Evolutionary conservation across 2,888 invertebrate species (phyloP).

Genomic region (Apotomis capreana): DNA sequence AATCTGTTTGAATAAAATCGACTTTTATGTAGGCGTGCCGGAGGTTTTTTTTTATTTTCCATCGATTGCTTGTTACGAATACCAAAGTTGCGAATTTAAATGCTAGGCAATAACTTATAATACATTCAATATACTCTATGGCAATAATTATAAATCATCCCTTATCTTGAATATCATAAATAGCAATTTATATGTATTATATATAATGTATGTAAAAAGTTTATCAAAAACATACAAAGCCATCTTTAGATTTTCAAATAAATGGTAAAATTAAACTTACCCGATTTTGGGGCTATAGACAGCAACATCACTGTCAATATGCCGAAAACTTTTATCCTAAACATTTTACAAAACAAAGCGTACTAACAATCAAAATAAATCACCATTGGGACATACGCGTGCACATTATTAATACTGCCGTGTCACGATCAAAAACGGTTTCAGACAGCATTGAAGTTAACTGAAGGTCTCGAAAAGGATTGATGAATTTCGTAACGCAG

Average conservation of each 20-base stretch:
- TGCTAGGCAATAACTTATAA: too few relatives aligned
- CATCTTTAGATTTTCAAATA: background rate
- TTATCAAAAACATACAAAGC: background rate
- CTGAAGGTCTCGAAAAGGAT: slow-evolving; percentile 67
- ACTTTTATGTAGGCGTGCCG: too few relatives aligned
- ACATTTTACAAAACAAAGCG: slow-evolving; percentile 60
- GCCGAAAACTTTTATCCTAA: slow-evolving; percentile 55
- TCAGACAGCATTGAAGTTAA: slow-evolving; percentile 66
- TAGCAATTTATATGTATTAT: too few relatives aligned
- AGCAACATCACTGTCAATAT: slow-evolving; percentile 59
- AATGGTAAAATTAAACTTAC: slow-evolving; percentile 54
- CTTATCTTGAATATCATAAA: too few relatives aligned
- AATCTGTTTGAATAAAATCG: too few relatives aligned
- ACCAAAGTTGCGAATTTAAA: too few relatives aligned
- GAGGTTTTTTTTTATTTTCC: too few relatives aligned
- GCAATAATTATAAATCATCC: too few relatives aligned
- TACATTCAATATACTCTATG: too few relatives aligned
- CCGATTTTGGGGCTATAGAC: slow-evolving; percentile 61
- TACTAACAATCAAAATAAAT: slow-evolving; percentile 57
- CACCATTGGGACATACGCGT: slow-evolving; percentile 60
- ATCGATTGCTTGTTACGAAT: too few relatives aligned
- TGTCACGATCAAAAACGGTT: slow-evolving; percentile 63
- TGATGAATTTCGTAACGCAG: slow-evolving; percentile 66
- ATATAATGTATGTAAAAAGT: background rate
- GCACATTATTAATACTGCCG: slow-evolving; percentile 60